Conservation (phyloP, 2,888 invertebrate genomes). For the Thera britannica region DNA sequence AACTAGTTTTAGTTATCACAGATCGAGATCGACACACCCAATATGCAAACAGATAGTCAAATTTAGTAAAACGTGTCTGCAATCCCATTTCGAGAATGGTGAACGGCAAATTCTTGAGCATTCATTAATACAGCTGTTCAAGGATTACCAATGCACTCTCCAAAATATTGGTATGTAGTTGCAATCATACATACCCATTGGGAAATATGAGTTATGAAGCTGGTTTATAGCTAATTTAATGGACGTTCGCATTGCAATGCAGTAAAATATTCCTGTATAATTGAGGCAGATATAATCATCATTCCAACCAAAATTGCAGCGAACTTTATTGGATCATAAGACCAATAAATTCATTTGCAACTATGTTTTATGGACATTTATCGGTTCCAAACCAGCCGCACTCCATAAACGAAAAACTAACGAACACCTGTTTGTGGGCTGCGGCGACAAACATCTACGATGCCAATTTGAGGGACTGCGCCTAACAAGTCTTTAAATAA, state of each 20-base stretch:
- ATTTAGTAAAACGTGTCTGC: conserved; percentile 48
- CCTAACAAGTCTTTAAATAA: conserved; percentile 36
- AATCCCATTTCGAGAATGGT: conserved; percentile 37
- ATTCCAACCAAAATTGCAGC: conserved; percentile 32
- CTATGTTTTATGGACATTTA: conserved; percentile 33
- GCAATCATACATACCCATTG: conserved; percentile 26
- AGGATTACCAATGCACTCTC: conserved; percentile 38
- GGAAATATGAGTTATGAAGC: conserved; percentile 29
- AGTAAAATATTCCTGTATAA: conserved; percentile 32
- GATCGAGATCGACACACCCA: conserved; percentile 54
- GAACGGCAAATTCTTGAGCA: conserved; percentile 39
- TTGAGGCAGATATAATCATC: conserved; percentile 31
- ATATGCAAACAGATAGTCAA: conserved; percentile 35
- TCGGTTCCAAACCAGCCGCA: conserved; percentile 30
- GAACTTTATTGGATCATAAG: conserved; percentile 29
- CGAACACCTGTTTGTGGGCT: conserved; percentile 48
- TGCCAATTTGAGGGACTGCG: conserved; percentile 34
- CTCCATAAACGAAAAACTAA: conserved; percentile 34
- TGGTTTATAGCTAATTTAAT: conserved; percentile 29
- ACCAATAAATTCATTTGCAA: conserved; percentile 35
- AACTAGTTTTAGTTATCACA: conserved; percentile 57
- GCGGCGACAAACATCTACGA: conserved; percentile 35
- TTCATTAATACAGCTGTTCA: conserved; percentile 37
- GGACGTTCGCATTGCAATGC: conserved; percentile 31
- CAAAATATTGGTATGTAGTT: conserved; percentile 37